Evolutionary conservation across 2,888 invertebrate species (phyloP).

Genomic region (Onchidella celtica): DNA sequence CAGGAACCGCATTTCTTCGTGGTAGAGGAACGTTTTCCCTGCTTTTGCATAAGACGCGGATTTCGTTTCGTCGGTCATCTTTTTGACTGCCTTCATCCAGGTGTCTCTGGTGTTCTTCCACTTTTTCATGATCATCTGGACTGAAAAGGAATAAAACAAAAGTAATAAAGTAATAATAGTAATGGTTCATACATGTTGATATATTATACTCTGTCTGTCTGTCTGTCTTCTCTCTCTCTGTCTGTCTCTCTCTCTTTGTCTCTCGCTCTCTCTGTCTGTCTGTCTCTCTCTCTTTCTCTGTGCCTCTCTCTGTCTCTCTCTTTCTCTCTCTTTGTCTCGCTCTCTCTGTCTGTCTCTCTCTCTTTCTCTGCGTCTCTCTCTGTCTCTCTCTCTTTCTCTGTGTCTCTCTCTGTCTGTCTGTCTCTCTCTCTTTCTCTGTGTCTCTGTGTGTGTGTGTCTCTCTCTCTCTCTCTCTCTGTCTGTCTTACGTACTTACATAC

Average conservation of each 20-base stretch:
- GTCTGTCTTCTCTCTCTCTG: not conserved
- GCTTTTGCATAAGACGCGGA: not conserved
- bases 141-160: not conserved
- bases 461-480: too few species aligned
- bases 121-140: not conserved
- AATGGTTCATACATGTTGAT: not conserved
- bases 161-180: too few species aligned
- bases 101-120: conserved; percentile 2
- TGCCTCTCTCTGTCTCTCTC: conserved; percentile 12
- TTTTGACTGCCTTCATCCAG: not conserved
- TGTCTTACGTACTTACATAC: too few species aligned
- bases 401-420: not conserved
- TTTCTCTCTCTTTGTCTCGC: too few species aligned
- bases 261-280: not conserved
- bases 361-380: too few species aligned
- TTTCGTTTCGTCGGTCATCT: not conserved
- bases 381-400: too few species aligned
- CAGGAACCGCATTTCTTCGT: not conserved
- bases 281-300: conserved; percentile 9
- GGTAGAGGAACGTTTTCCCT: not conserved
- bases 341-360: too few species aligned
- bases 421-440: not conserved
- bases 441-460: too few species aligned
- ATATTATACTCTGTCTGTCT: not conserved
- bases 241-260: not conserved